Evolutionary conservation across 2,888 invertebrate genomes (phyloP).

Genomic region (Melanargia galathea): DNA sequence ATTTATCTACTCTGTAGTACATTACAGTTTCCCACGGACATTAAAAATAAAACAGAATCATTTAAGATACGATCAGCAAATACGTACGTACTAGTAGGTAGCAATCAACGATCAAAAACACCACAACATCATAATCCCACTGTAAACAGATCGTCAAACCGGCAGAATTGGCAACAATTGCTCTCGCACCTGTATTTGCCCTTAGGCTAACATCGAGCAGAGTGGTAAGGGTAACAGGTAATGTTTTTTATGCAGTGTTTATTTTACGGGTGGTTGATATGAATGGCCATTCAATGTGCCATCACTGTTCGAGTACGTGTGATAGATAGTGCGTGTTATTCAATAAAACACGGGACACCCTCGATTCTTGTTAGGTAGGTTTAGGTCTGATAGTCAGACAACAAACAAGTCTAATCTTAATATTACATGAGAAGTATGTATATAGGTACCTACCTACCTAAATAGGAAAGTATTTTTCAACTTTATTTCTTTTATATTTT

Average conservation of each 20-base stretch:
- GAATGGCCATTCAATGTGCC: slow-evolving; percentile 8
- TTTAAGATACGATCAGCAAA: slow-evolving; percentile 26
- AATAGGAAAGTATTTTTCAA: too few species aligned
- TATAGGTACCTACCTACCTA: too few species aligned
- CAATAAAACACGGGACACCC: neutral
- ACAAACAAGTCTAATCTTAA: too few species aligned
- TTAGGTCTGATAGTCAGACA: too few species aligned
- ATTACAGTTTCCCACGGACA: slow-evolving; percentile 14
- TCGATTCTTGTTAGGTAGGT: neutral
- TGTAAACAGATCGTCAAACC: slow-evolving; percentile 30
- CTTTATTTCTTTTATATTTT: too few species aligned
- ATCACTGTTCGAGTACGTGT: slow-evolving; percentile 1
- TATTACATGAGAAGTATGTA: too few species aligned
- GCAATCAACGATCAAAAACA: slow-evolving; percentile 1
- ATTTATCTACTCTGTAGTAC: neutral
- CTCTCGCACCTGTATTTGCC: slow-evolving; percentile 71
- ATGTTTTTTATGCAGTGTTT: slow-evolving; percentile 27
- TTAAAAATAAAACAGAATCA: neutral
- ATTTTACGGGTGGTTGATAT: slow-evolving; percentile 22
- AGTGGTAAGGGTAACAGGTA: slow-evolving; percentile 34
- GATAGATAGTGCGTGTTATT: slow-evolving; percentile 9
- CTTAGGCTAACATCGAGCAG: slow-evolving; percentile 59
- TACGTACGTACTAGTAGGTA: too few species aligned
- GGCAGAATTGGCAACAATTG: slow-evolving; percentile 21
- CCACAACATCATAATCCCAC: slow-evolving; percentile 28